Percentiles rank a stretch among this genome's conserved stretches.
Conservation (phyloP, 2,113 vertebrate species). For the Rhynchopsitta pachyrhyncha region DNA sequence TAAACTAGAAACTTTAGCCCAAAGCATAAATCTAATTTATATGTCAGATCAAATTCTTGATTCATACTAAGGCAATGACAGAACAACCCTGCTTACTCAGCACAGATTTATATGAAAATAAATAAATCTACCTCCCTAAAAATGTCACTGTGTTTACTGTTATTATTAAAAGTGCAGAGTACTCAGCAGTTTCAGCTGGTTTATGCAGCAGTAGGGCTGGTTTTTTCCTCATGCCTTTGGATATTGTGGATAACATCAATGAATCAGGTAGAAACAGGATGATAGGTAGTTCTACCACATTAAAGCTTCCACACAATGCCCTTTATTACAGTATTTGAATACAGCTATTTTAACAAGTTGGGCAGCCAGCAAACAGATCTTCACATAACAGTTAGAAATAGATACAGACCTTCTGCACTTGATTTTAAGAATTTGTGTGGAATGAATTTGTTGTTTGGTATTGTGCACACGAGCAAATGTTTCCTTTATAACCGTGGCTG, state of each 20-base stretch:
- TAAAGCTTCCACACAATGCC: background rate
- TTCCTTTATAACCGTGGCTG: background rate
- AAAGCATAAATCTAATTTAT: background rate
- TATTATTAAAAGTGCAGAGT: conserved; percentile 9
- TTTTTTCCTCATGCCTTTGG: background rate
- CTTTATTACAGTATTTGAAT: background rate
- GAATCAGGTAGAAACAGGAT: background rate
- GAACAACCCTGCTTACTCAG: conserved; percentile 8
- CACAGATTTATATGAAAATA: conserved; percentile 4
- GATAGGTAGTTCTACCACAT: background rate
- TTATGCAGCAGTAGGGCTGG: background rate
- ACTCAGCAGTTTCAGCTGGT: conserved; percentile 4
- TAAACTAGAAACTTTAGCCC: background rate
- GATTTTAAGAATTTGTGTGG: background rate
- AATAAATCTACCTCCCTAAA: conserved; percentile 37
- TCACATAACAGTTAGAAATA: background rate
- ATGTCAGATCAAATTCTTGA: background rate
- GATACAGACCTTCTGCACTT: background rate
- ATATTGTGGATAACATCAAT: background rate
- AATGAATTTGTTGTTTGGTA: background rate
- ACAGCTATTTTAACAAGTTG: background rate
- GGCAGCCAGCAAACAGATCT: background rate
- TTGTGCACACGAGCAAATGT: background rate
- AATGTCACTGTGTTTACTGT: conserved; percentile 29
- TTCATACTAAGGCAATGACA: conserved; percentile 11